A percentile compares a stretch with the other conserved stretches of the same genome.
phyloP scores from a whole-genome alignment of 1,140 invertebrate genomes.

The Anthonomus grandis region DNA sequence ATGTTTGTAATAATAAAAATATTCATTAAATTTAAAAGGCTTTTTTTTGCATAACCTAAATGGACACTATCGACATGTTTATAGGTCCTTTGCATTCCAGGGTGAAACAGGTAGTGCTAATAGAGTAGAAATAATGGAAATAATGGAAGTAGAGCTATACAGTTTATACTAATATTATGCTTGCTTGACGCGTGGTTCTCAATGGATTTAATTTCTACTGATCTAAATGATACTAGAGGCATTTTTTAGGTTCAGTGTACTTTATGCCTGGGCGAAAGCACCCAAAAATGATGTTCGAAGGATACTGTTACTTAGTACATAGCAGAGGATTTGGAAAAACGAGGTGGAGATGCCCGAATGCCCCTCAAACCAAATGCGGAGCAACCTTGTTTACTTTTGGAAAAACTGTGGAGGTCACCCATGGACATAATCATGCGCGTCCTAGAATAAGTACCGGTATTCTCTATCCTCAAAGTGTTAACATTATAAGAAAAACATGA shows the following conservation, averaged over 20 bases:
- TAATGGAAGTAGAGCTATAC: no score
- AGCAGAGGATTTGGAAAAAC: conserved; percentile 23
- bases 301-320: conserved; percentile 26
- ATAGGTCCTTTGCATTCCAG: no score
- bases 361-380: conserved; percentile 30
- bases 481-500: conserved; percentile 9
- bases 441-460: conserved; percentile 8
- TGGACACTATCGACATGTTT: no score
- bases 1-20: no score
- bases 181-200: no score
- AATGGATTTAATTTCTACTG: no score
- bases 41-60: no score
- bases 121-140: no score
- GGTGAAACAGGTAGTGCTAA: no score
- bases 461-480: conserved; percentile 11
- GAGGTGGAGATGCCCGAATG: conserved; percentile 32
- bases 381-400: conserved; percentile 28
- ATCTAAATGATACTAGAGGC: neutral
- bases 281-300: conserved; percentile 31
- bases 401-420: conserved; percentile 25
- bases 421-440: conserved; percentile 30
- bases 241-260: conserved; percentile 29
- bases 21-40: no score
- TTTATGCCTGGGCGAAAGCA: conserved; percentile 27
- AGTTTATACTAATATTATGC: no score